Evolutionary conservation across 2,888 invertebrate species (phyloP), one percentile per base, ranked within the genome.

Genomic region (Eristalinus aeneus): DNA sequence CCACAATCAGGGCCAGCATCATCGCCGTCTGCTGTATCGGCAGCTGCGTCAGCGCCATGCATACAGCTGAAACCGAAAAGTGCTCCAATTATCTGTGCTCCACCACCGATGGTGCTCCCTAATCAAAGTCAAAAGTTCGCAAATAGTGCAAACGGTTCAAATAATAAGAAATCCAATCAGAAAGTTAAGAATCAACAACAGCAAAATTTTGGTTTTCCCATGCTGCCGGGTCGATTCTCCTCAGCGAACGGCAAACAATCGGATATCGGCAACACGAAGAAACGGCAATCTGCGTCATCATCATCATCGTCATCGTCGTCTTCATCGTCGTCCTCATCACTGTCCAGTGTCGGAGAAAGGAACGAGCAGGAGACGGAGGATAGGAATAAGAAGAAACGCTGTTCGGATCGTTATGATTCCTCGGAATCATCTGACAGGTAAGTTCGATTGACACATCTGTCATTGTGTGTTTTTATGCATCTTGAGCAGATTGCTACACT

Each of bases 351-450:
- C 8, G 34, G 11, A 27, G 79, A 74, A 2, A 27, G 12, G 16
- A 64, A n/a, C 16, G 72, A 72, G 20, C 78, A 72, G 60, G 67
- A 79, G 32, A 53, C 93, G 82, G 95, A 95, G 90, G 95, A 95
- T 92, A 94, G 96, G 93, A 96, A 96, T 94, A 97, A 88, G 93
- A 97, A 92, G 94, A 97, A 96, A 94, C 94, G 97, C 93, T 97
- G 97, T 93, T 94, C 96, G 93, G 97, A 97, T 95, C 95, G 97
- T 94, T 97, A 97, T 94, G 97, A 97, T 94, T 97, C 97, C 93
- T 97, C 97, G 91, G 97, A 97, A 94, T 97, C 97, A 91, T 97
- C 97, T 93, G 97, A 97, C 96, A 97, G 97, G 97, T 97, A 93
- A 94, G 94, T 65, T 20, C n/a, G n/a, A 16, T 46, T 46, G 16